Percentiles rank a stretch among this genome's conserved stretches.
Evolutionary conservation across 1,140 invertebrate species (phyloP).

Genomic region (Zaprionus tsacasi): DNA sequence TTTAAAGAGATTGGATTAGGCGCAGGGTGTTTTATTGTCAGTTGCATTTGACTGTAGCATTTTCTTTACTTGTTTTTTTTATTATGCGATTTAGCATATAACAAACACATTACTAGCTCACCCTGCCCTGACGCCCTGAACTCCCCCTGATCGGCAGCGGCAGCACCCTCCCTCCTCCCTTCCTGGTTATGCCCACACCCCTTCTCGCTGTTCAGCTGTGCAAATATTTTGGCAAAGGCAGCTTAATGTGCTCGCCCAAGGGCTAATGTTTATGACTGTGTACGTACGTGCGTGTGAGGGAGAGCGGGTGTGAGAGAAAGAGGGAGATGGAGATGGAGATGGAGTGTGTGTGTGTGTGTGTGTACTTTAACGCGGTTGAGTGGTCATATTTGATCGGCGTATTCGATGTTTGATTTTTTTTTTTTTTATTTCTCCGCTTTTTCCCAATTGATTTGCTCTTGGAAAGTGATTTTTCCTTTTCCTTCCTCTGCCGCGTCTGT

Average conservation of each 20-base stretch:
- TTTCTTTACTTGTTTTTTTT: slow-evolving; percentile 20
- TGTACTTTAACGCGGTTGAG: slow-evolving; percentile 70
- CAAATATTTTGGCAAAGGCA: slow-evolving; percentile 74
- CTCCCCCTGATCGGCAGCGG: background rate
- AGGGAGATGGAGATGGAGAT: background rate
- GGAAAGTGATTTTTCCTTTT: slow-evolving; percentile 68
- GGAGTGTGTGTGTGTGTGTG: slow-evolving; percentile 25
- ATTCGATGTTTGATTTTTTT: slow-evolving; percentile 42
- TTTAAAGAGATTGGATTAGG: too few relatives aligned
- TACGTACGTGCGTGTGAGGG: slow-evolving; percentile 1
- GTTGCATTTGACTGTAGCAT: too few relatives aligned
- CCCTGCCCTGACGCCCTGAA: background rate
- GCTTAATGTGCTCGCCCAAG: slow-evolving; percentile 57
- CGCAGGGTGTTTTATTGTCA: too few relatives aligned
- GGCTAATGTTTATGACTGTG: slow-evolving; percentile 64
- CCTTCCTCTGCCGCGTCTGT: slow-evolving; percentile 50
- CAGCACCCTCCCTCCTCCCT: too few relatives aligned
- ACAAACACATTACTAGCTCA: slow-evolving; percentile 74
- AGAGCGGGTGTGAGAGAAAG: background rate
- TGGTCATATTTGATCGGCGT: slow-evolving; percentile 79
- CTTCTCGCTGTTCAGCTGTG: slow-evolving; percentile 40
- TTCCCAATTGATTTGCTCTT: slow-evolving; percentile 35
- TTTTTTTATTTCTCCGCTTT: slow-evolving; percentile 20
- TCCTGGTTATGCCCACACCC: background rate
- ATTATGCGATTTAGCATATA: slow-evolving; percentile 82